A percentile compares a stretch with the other conserved stretches of the same genome.
Conservation (phyloP, 2,113 vertebrate genomes). For the Pygoscelis antarcticus region DNA sequence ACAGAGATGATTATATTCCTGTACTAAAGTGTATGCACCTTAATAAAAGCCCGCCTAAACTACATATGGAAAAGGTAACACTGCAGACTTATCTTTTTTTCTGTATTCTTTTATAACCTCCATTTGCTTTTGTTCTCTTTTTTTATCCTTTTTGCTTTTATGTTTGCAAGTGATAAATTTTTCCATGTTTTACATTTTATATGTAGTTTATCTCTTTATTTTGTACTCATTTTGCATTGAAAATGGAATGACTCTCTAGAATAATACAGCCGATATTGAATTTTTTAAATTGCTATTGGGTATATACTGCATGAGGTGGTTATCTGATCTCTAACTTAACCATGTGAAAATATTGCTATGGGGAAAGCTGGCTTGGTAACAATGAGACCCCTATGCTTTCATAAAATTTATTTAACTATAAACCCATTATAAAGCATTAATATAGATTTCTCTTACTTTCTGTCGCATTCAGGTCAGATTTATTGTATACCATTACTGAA, state of each 20-base stretch:
- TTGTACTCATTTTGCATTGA: conserved; percentile 67
- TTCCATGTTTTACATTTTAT: conserved; percentile 71
- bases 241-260: conserved; percentile 69
- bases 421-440: conserved; percentile 70
- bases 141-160: conserved; percentile 58
- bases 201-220: conserved; percentile 76
- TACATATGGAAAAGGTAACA: conserved; percentile 28
- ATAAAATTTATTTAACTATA: conserved; percentile 75
- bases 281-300: conserved; percentile 74
- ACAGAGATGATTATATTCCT: conserved; percentile 13
- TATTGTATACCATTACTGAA: conserved; percentile 49
- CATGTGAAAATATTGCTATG: conserved; percentile 66
- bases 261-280: conserved; percentile 69
- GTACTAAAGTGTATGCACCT: not conserved
- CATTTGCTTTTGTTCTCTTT: conserved; percentile 60
- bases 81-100: conserved; percentile 29
- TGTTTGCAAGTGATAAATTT: conserved; percentile 73
- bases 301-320: conserved; percentile 61
- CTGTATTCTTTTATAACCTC: conserved; percentile 27
- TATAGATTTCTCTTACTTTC: conserved; percentile 64
- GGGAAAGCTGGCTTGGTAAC: conserved; percentile 60
- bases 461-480: conserved; percentile 60
- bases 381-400: conserved; percentile 65
- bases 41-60: conserved; percentile 39
- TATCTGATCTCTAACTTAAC: conserved; percentile 76